Conservation (phyloP, 2,888 invertebrate genomes). For the Silvanus unidentatus region DNA sequence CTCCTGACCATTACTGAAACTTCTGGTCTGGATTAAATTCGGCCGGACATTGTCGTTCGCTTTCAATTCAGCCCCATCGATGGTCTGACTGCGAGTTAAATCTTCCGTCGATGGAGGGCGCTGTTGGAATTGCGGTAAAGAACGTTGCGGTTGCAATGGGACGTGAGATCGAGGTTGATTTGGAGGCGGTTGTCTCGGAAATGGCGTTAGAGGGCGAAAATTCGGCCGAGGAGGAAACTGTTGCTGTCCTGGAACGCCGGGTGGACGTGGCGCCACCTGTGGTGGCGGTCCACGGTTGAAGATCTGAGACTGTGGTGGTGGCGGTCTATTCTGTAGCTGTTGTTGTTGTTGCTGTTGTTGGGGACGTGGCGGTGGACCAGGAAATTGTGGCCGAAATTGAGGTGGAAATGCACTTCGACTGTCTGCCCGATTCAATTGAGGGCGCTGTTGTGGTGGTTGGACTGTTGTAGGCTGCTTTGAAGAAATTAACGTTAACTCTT, state of each 20-base stretch:
- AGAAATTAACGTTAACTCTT: too few species aligned
- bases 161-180: conserved; percentile 26
- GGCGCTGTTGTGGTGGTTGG: conserved; percentile 24
- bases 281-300: conserved; percentile 16
- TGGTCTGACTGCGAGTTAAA: conserved; percentile 7
- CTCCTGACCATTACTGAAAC: conserved; percentile 54
- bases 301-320: conserved; percentile 13
- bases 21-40: too few species aligned
- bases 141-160: conserved; percentile 30
- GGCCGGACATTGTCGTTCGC: conserved; percentile 45
- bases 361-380: conserved; percentile 34
- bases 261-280: conserved; percentile 26
- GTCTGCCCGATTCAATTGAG: conserved; percentile 45
- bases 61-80: conserved; percentile 18
- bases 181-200: conserved; percentile 46
- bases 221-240: conserved; percentile 22
- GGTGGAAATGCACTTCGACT: conserved; percentile 43
- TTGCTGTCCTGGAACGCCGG: conserved; percentile 14
- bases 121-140: conserved; percentile 26
- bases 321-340: conserved; percentile 28
- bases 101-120: conserved; percentile 23
- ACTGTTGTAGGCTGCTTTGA: conserved; percentile 18
- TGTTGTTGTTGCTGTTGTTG: conserved; percentile 19
- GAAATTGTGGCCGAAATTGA: conserved; percentile 34
- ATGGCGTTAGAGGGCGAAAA: conserved; percentile 48